phyloP scores from a whole-genome alignment of 2,888 invertebrate genomes.

The Eilema depressum region DNA sequence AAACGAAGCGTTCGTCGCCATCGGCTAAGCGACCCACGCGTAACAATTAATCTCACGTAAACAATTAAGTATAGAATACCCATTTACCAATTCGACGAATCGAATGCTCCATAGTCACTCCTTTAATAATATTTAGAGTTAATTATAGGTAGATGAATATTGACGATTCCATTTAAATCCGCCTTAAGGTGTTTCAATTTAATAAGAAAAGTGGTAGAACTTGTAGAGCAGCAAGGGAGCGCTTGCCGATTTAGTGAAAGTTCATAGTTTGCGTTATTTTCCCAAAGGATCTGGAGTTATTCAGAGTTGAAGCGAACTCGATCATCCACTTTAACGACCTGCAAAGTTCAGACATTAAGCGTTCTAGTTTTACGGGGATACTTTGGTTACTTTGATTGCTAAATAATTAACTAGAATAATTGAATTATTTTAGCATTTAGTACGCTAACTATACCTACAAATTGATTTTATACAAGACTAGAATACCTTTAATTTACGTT shows the following conservation, averaged over 20 bases:
- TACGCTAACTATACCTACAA: too few relatives aligned
- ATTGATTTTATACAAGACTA: too few relatives aligned
- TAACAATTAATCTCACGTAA: slow-evolving; percentile 78
- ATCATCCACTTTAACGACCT: slow-evolving; percentile 74
- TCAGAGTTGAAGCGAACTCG: slow-evolving; percentile 66
- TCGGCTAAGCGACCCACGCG: slow-evolving; percentile 62
- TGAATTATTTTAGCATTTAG: too few relatives aligned
- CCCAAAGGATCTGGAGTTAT: slow-evolving; percentile 70
- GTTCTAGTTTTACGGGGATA: slow-evolving; percentile 61
- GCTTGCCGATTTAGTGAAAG: slow-evolving; percentile 51
- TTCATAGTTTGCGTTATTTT: slow-evolving; percentile 68
- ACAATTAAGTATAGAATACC: slow-evolving; percentile 69
- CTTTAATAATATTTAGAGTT: slow-evolving; percentile 67
- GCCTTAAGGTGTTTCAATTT: slow-evolving; percentile 67
- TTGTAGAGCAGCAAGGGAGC: slow-evolving; percentile 31
- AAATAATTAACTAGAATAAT: slow-evolving; percentile 29
- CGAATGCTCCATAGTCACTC: slow-evolving; percentile 58
- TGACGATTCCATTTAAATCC: slow-evolving; percentile 72
- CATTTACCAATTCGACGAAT: slow-evolving; percentile 57
- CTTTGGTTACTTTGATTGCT: slow-evolving; percentile 60
- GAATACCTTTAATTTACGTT: too few relatives aligned
- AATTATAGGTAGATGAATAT: slow-evolving; percentile 67
- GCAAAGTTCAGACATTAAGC: slow-evolving; percentile 68
- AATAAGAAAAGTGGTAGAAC: slow-evolving; percentile 58
- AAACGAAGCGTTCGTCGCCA: slow-evolving; percentile 53